Evolutionary conservation across 2,888 invertebrate genomes (phyloP), one percentile per base, ranked within the genome.

Genomic region (Nymphalis c-album): DNA sequence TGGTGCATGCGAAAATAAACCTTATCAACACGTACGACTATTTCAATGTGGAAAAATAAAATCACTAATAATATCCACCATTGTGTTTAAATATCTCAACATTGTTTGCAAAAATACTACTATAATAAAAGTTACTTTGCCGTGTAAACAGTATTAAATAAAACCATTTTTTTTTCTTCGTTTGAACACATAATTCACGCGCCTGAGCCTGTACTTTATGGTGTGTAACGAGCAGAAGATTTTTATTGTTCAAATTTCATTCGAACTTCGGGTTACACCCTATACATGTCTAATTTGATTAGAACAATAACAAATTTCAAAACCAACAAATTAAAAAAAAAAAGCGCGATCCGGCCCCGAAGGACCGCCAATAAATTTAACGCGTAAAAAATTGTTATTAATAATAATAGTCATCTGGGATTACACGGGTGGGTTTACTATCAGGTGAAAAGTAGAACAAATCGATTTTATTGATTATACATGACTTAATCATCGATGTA

Each of bases 141-240:
- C 45, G 62, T 63, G 78, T 84, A 78, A 84, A 85, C 81, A 83
- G 82, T 77, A 78, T 76, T 78, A 82, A 81, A 83, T 80, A 84
- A 85, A 80, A 80, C 68, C 79, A 78, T 82, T 81, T 76, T 53
- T 53, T 48, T 48, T 22, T 22, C 2, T 55, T 55, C 17, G 26
- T 55, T 80, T 89, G 90, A 90, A 90, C 90, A 89, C 89, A 88
- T 87, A 82, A 82, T 84, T 87, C 80, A 84, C 83, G 79, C 74
- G 74, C 74, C 80, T 76, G 82, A 84, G 84, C 82, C 77, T 82
- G 83, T 68, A 71, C 75, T 80, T 78, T 74, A 79, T 55, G 7
- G 67, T 50, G 60, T 45, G 53, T 31, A 60, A 63, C 64, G 64
- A 67, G 68, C 69, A 68, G 72, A 72, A 74, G 69, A 68, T 71